Evolutionary conservation across 2,888 invertebrate species (phyloP).

Genomic region (Orthonevra nobilis): DNA sequence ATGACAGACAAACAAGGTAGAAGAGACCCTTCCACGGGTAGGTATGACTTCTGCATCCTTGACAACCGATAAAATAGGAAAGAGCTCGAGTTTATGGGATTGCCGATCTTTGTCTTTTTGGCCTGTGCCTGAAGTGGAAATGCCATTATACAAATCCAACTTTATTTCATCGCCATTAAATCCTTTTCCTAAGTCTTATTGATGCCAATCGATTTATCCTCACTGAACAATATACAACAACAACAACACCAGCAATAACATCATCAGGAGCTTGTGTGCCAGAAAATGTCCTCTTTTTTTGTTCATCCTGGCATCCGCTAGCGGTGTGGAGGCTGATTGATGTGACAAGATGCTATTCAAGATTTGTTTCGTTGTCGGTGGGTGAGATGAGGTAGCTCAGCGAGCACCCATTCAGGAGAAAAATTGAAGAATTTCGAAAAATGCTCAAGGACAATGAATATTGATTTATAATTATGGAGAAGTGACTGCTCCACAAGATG

Average conservation of each 20-base stretch:
- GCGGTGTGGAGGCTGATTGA: conserved; percentile 26
- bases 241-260: conserved; percentile 26
- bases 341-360: conserved; percentile 44
- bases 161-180: conserved; percentile 62
- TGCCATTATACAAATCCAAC: conserved; percentile 57
- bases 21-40: conserved; percentile 18
- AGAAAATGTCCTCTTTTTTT: conserved; percentile 10
- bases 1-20: background rate
- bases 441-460: conserved; percentile 60
- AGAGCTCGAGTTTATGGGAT: conserved; percentile 1
- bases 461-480: conserved; percentile 61
- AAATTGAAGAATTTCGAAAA: conserved; percentile 21
- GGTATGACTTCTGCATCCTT: conserved; percentile 36
- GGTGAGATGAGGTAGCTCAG: background rate
- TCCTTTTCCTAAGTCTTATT: conserved; percentile 57
- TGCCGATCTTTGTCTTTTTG: background rate
- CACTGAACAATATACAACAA: background rate
- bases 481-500: conserved; percentile 45
- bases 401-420: conserved; percentile 7
- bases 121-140: conserved; percentile 11
- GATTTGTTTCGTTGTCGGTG: background rate
- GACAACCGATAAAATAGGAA: conserved; percentile 28
- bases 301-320: background rate
- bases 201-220: conserved; percentile 58
- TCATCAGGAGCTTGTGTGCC: conserved; percentile 21